Base-by-base conservation (phyloP, 1,140 invertebrate species). In the Elysia chlorotica region DNA sequence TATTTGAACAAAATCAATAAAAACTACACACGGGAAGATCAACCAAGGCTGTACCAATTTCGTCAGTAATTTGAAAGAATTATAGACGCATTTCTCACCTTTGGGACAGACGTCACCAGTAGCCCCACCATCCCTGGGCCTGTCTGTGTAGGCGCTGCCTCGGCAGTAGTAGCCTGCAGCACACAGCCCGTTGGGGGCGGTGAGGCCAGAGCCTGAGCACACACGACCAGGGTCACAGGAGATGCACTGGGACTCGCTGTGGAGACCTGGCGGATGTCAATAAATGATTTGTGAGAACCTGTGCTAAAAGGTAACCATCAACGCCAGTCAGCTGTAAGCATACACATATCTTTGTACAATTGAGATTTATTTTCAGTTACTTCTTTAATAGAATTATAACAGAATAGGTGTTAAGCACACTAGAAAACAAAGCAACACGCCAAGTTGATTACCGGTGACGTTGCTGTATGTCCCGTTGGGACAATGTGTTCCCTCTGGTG, bases 381-480 rank as follows among this genome's bases (percentile, higher is more conserved):
- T n/a, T n/a, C n/a, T n/a, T n/a, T n/a, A n/a, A n/a, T n/a, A n/a
- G n/a, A n/a, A n/a, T n/a, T n/a, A n/a, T n/a, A n/a, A n/a, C n/a
- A n/a, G n/a, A n/a, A n/a, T n/a, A n/a, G n/a, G n/a, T n/a, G n/a
- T n/a, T n/a, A n/a, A n/a, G n/a, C n/a, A n/a, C n/a, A n/a, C n/a
- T 48, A 48, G 10, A 48, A 48, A n/a, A 48, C 10, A 48, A 48
- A 48, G n/a, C 10, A 48, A 48, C 41, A 48, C 41, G 10, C 10
- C 56, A 17, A 59, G 28, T 23, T 23, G 28, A 59, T 59, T 48
- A 59, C 56, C 56, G 37, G 76, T 79, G 30, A 74, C 78, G 62
- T 79, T 82, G 38, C 78, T 79, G 65, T 85, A 86, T 1, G 84
- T 86, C 21, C 85, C 84, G 69, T 85, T 85, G 21, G 76, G 74